Evolutionary conservation across 2,888 invertebrate species (phyloP).

Genomic region (Philaethria dido): DNA sequence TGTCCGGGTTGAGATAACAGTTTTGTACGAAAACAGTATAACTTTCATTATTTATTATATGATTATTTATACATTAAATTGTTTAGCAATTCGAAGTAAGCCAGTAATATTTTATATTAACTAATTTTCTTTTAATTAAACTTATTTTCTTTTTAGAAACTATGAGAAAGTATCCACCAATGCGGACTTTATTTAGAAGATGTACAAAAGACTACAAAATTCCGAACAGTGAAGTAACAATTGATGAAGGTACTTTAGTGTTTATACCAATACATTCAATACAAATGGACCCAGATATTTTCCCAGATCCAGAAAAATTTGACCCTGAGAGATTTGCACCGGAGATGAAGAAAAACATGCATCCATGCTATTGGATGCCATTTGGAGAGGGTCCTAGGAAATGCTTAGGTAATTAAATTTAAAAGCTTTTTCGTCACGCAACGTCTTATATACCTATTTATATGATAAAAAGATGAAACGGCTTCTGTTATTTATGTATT

Average conservation of each 20-base stretch:
- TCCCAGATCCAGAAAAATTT: conserved; percentile 85
- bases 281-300: conserved; percentile 84
- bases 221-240: conserved; percentile 68
- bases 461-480: no score
- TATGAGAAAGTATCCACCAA: conserved; percentile 80
- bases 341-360: conserved; percentile 77
- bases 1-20: no score
- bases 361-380: conserved; percentile 80
- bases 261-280: conserved; percentile 83
- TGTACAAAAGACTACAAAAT: conserved; percentile 78
- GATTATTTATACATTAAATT: no score
- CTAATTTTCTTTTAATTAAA: no score
- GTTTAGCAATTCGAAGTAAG: no score
- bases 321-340: conserved; percentile 84
- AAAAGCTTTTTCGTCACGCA: no score
- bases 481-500: no score
- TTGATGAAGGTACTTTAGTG: conserved; percentile 77
- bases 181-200: conserved; percentile 76
- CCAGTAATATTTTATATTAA: no score
- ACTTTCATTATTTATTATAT: no score
- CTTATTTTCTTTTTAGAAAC: conserved; percentile 80
- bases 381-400: conserved; percentile 84
- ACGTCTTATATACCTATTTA: no score
- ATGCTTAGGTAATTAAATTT: conserved; percentile 74
- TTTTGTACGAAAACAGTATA: no score